Conservation (phyloP, 2,888 invertebrate species). For the Idaea straminata region DNA sequence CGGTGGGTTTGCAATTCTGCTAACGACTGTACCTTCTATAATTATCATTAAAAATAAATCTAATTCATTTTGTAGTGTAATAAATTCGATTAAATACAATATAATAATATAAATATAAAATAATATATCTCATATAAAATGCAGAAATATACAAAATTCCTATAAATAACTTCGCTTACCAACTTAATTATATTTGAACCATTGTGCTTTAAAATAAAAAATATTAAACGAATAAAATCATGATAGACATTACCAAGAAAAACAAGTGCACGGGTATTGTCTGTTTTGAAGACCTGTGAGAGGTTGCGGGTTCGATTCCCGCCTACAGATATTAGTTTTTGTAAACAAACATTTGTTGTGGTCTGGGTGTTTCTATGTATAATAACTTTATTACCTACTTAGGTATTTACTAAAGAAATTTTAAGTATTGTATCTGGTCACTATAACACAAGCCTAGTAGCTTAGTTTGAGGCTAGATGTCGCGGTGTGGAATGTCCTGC, state of each 20-base stretch:
- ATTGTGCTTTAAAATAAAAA: background rate
- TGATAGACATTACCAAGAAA: background rate
- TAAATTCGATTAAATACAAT: background rate
- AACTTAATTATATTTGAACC: background rate
- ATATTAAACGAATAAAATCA: background rate
- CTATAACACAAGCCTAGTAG: too few species aligned
- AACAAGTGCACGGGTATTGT: background rate
- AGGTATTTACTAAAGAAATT: too few species aligned
- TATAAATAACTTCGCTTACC: background rate
- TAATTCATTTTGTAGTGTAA: background rate
- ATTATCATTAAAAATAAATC: background rate
- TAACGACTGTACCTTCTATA: background rate
- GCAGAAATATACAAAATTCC: conserved; percentile 6
- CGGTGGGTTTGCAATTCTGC: too few species aligned
- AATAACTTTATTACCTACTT: too few species aligned
- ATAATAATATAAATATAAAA: conserved; percentile 4
- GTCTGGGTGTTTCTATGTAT: too few species aligned
- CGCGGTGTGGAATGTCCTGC: too few species aligned
- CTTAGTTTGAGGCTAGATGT: too few species aligned
- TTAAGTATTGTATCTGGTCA: too few species aligned
- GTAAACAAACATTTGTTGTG: too few species aligned
- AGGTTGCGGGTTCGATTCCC: too few species aligned
- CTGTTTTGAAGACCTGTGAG: too few species aligned
- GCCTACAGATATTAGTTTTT: too few species aligned
- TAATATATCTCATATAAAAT: background rate